Evolutionary conservation across 1,140 invertebrate species (phyloP).

Genomic region (Notospermus geniculatus): DNA sequence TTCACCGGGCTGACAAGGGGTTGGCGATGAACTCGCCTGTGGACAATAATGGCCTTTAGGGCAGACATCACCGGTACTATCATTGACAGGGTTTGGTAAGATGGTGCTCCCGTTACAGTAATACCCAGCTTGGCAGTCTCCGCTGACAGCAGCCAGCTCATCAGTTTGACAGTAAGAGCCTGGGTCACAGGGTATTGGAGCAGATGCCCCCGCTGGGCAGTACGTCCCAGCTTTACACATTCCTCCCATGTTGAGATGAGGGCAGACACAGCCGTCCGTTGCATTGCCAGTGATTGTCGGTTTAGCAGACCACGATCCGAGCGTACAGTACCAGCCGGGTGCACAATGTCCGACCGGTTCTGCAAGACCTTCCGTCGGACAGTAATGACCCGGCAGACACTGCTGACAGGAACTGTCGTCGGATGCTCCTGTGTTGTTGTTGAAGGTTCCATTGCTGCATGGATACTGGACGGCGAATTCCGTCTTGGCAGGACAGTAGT

Average conservation of each 20-base stretch:
- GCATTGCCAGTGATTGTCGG: slow-evolving; percentile 39
- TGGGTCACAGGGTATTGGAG: slow-evolving; percentile 36
- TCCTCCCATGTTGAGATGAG: slow-evolving; percentile 42
- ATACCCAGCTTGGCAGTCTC: slow-evolving; percentile 42
- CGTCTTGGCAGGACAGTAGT: slow-evolving; percentile 42
- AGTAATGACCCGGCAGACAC: slow-evolving; percentile 47
- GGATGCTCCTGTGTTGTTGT: slow-evolving; percentile 32
- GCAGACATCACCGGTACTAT: slow-evolving; percentile 46
- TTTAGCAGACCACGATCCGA: slow-evolving; percentile 41
- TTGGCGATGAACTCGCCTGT: slow-evolving; percentile 33
- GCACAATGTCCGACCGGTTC: slow-evolving; percentile 38
- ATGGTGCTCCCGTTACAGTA: slow-evolving; percentile 43
- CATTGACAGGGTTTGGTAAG: slow-evolving; percentile 42
- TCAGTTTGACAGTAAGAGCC: slow-evolving; percentile 46
- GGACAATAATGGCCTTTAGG: slow-evolving; percentile 51
- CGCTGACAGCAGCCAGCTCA: slow-evolving; percentile 36
- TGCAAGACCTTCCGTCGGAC: slow-evolving; percentile 33
- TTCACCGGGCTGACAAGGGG: slow-evolving; percentile 36
- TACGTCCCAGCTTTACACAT: slow-evolving; percentile 45
- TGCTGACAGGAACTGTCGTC: slow-evolving; percentile 33
- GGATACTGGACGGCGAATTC: slow-evolving; percentile 46
- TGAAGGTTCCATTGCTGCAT: slow-evolving; percentile 48
- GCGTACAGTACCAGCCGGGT: slow-evolving; percentile 47
- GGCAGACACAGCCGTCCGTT: slow-evolving; percentile 34
- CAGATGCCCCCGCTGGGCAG: slow-evolving; percentile 42